These are phyloP conservation scores for Cephalotes varians DNA, from an alignment of 2,888 invertebrate species.

Conservation along the genomic window DNA sequence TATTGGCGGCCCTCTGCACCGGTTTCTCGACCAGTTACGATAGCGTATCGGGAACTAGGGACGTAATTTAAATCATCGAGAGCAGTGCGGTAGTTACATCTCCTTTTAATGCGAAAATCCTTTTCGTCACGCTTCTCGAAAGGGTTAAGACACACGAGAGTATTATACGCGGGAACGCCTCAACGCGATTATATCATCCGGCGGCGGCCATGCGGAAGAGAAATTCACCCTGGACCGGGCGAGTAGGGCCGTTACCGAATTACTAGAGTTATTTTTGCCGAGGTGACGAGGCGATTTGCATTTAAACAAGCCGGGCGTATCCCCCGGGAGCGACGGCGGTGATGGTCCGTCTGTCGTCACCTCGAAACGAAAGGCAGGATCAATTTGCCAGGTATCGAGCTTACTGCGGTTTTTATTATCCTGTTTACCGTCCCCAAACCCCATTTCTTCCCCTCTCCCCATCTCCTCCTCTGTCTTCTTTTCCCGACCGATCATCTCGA, in stretches of 20 bases:
- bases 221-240: slow-evolving; percentile 44
- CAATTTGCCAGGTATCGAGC: slow-evolving; percentile 73
- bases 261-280: slow-evolving; percentile 79
- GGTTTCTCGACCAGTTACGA: neutral
- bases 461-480: neutral
- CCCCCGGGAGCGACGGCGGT: slow-evolving; percentile 61
- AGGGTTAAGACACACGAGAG: slow-evolving; percentile 7
- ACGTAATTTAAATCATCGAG: neutral
- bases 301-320: slow-evolving; percentile 78
- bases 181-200: slow-evolving; percentile 25
- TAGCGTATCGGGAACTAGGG: slow-evolving; percentile 4
- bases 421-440: slow-evolving; percentile 63
- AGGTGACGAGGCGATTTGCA: slow-evolving; percentile 79
- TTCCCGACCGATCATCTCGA: slow-evolving; percentile 21
- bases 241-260: slow-evolving; percentile 71
- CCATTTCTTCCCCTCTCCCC: slow-evolving; percentile 5
- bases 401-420: slow-evolving; percentile 72
- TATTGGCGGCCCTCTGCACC: neutral
- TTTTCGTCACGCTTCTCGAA: slow-evolving; percentile 23
- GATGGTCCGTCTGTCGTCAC: slow-evolving; percentile 70
- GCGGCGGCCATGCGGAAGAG: slow-evolving; percentile 51
- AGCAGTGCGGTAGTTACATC: neutral
- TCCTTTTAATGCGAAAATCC: slow-evolving; percentile 33
- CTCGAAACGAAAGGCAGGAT: slow-evolving; percentile 69
- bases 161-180: neutral